Evolutionary conservation across 1,140 invertebrate species (phyloP).

Genomic region (Aphelenchoides fujianensis): DNA sequence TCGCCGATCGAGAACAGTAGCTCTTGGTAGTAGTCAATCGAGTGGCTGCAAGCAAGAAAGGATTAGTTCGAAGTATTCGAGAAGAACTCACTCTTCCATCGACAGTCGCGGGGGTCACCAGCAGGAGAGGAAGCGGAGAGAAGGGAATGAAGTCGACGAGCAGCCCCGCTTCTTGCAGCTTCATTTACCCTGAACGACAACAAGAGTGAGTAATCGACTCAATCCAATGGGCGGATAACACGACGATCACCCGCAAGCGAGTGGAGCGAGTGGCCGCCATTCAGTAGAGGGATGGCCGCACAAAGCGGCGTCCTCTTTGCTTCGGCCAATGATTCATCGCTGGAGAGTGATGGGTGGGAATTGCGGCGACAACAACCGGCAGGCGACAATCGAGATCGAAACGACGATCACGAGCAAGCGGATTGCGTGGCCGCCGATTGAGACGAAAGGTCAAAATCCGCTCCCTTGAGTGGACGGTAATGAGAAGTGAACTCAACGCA

Average conservation of each 20-base stretch:
- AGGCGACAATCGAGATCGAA: too few species aligned
- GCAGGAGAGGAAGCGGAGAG: background rate
- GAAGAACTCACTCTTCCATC: background rate
- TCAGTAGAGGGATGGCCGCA: background rate
- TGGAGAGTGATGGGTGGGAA: background rate
- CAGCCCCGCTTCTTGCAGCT: background rate
- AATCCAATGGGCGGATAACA: too few species aligned
- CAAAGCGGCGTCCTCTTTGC: too few species aligned
- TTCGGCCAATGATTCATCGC: too few species aligned
- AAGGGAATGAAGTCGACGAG: constrained; percentile 1
- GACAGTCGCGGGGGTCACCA: background rate
- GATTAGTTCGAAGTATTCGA: too few species aligned
- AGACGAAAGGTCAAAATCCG: too few species aligned
- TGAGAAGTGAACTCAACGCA: too few species aligned
- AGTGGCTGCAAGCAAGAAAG: background rate
- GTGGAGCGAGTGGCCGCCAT: background rate
- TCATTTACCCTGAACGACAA: background rate
- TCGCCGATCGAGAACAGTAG: background rate
- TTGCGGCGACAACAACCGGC: background rate
- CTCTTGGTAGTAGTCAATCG: background rate
- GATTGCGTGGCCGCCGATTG: too few species aligned
- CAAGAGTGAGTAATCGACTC: background rate
- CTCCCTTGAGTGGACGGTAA: too few species aligned
- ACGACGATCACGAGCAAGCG: too few species aligned
- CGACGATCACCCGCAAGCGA: too few species aligned